Evolutionary conservation across 2,888 invertebrate species (phyloP), one percentile per base, ranked within the genome.

Genomic region (Aradus depressus): DNA sequence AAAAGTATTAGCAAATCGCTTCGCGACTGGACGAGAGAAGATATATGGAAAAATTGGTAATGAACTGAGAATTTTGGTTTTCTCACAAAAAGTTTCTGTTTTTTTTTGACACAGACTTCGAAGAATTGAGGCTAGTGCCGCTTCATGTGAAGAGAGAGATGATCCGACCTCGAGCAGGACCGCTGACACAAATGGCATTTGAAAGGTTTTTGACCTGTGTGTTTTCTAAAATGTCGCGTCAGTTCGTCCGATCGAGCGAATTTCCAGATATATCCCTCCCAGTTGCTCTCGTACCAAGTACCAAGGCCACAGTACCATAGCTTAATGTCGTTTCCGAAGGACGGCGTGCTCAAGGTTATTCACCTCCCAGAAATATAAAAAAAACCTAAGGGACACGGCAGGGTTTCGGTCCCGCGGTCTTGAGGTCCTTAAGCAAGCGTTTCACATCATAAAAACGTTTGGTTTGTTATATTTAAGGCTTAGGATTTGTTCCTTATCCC

Each of bases 181-280:
- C 91, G 75, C 59, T 88, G 81, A 68, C 92, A 92, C 55, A 89
- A 75, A 62, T 85, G 83, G 67, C 92, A 93, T 60, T 87, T 82
- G 72, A 92, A 92, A 23, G 92, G 92, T 60, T 91, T 81, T 60
- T 88, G 88, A 1, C 92, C 92, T 12, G 92, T 93, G 71, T 93
- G 92, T 67, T 92, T 92, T 60, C 92, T 77, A 64, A 84, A 91
- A 70, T 93, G 92, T 56, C 92, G 78, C 14, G 91, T 92, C 49
- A 92, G 73, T 67, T 92, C 92, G 70, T 93, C 92, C 3, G 90
- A 91, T 61, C 92, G 76, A 4, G 92, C 91, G 68, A 93, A 93
- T 58, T 91, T 81, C 92, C 92, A 92, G 62, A 84, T 84, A 70
- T 92, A 92, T 25, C 91, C 91, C 59, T 88, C 89, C 92, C 92